Evolutionary conservation across 2,797 vertebrate species (phyloP), one percentile per base, ranked within the genome.

Genomic region (Mareca penelope): DNA sequence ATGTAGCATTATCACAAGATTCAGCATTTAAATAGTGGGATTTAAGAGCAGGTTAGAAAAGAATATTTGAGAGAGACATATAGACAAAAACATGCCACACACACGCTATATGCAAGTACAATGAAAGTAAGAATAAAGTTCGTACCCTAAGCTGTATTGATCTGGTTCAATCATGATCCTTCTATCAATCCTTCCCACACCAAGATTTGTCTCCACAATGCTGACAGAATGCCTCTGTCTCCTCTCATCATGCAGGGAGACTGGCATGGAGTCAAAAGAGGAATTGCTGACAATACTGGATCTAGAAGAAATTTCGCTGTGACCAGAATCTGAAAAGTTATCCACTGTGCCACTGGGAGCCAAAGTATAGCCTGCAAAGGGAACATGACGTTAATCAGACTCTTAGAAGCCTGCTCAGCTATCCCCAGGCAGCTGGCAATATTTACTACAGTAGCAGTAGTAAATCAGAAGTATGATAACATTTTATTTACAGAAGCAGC

Each of bases 281-380:
- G 99, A 99, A 97, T 99, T 99, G 97, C 99, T 99, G 98, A 99
- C 98, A 35, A 99, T 99, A 94, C 99, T 99, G 97, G 99, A 99
- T 91, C 99, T 98, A 22, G 99, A 99, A 42, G 99, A 99, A 95
- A 99, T 99, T 97, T 99, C 99, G 70, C 99, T 99, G 98, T 99
- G 99, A 39, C 99, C 99, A 11, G 99, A 99, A 97, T 99, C 99
- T 1, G 99, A 99, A 94, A 99, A 99, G 90, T 99, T 98, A 94
- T 99, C 99, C 83, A 98, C 98, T 0, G 98, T 98, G 78, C 99
- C 97, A 72, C 98, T 98, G 68, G 98, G 97, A 97, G 98, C 98
- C 96, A 98, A 91, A 48, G 98, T 96, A 88, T 99, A 99, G 73
- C 98, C 99, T 99, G 98, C 26, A 89, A 53, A 90, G 80, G 46